phyloP scores from a whole-genome alignment of 2,797 vertebrate genomes.

The Eremophila alpestris region DNA sequence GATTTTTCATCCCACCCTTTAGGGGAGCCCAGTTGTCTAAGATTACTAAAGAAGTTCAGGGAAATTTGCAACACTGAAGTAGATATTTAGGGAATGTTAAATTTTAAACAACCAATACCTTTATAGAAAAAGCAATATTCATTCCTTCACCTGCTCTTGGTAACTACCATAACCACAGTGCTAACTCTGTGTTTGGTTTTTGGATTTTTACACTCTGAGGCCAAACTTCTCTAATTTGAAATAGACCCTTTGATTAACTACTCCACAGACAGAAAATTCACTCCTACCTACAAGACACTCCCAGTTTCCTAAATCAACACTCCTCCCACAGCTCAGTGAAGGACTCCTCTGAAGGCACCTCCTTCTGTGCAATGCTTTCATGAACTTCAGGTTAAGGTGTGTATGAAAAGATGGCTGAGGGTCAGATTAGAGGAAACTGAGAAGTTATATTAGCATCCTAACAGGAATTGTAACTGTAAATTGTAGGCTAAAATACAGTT shows the following conservation, averaged over 20 bases:
- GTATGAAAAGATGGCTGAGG: neutral
- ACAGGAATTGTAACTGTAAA: neutral
- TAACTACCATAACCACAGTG: neutral
- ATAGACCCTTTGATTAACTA: neutral
- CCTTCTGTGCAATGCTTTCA: neutral
- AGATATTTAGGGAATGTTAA: neutral
- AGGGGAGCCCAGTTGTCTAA: neutral
- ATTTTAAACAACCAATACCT: neutral
- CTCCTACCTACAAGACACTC: neutral
- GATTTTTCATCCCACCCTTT: neutral
- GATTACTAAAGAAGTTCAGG: neutral
- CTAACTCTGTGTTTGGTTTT: neutral
- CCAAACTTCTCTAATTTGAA: neutral
- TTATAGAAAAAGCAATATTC: neutral
- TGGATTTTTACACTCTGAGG: neutral
- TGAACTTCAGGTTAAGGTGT: neutral
- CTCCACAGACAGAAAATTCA: neutral
- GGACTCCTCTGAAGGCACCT: neutral
- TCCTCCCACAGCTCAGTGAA: neutral
- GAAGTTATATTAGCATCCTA: neutral
- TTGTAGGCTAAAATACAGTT: neutral
- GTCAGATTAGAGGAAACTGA: neutral
- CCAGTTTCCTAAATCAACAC: neutral
- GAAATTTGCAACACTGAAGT: neutral
- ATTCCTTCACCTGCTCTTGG: neutral